These are phyloP conservation scores for Avahi laniger DNA, from an alignment of 2,797 vertebrate genomes.

Conservation along the genomic window DNA sequence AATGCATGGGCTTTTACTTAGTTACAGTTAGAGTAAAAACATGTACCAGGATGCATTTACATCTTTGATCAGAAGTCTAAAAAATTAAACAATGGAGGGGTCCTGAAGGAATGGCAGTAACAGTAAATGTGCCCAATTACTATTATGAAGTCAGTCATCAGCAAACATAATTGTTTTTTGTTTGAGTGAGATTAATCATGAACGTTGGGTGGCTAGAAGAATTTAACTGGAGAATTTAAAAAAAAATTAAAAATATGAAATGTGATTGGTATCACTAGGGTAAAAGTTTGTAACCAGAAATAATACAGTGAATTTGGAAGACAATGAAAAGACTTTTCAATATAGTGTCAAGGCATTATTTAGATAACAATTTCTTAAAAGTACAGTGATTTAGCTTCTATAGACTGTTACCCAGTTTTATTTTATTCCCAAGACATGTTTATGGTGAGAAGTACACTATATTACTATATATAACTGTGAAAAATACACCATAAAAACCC, in stretches of 20 bases:
- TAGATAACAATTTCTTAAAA: slow-evolving; percentile 29
- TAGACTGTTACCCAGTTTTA: slow-evolving; percentile 3
- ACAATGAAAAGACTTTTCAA: neutral
- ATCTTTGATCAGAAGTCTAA: neutral
- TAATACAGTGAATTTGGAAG: neutral
- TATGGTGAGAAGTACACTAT: slow-evolving; percentile 12
- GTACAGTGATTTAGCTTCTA: slow-evolving; percentile 48
- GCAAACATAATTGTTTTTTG: neutral
- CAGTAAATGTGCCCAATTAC: neutral
- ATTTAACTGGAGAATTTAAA: neutral
- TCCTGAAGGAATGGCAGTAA: neutral
- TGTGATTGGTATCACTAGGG: neutral
- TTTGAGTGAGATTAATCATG: neutral
- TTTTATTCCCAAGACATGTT: slow-evolving; percentile 8
- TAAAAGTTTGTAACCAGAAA: neutral
- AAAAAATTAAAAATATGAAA: neutral
- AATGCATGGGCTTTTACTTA: neutral
- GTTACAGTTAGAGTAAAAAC: neutral
- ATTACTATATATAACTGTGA: neutral
- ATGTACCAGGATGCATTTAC: neutral
- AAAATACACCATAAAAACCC: neutral
- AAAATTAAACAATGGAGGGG: neutral
- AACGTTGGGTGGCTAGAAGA: neutral
- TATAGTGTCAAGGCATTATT: neutral
- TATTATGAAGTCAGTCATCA: neutral